Base-by-base conservation (phyloP, 2,113 vertebrate genomes). In the Sinocyclocheilus anophthalmus region DNA sequence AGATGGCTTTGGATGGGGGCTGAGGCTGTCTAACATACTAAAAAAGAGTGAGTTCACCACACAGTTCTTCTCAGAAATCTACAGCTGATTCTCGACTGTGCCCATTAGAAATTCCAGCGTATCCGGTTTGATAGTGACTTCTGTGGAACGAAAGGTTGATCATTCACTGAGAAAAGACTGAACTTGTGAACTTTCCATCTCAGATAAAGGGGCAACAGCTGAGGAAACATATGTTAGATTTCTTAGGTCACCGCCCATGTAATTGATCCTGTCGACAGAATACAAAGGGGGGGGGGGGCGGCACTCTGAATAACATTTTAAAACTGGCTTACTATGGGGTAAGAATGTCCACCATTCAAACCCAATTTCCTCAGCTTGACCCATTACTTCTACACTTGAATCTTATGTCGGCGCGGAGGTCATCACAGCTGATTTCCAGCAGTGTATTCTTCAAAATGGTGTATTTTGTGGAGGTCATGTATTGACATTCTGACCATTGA, bases 61-160 rank as follows among this genome's bases (percentile, higher is more conserved):
- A 90, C 98, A 99, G 91, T 97, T 97, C 94, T 99, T 99, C 98
- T n/a, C 98, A 99, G 91, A 99, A 99, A 96, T 95, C 91, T 99
- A 91, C 97, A 99, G n/a, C 50, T 96, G 96, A 87, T 99, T 99
- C 97, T 86, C 98, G 95, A 88, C 96, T 98, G 75, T 98, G 75
- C 94, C 95, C 95, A 99, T 93, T 88, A 98, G 91, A 90, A 99
- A 99, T 83, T 99, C 98, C 81, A 99, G 81, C 0, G 97, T 98
- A 85, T 99, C 98, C 92, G n/a, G n/a, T n/a, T n/a, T n/a, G n/a
- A n/a, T n/a, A n/a, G n/a, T n/a, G n/a, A n/a, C n/a, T n/a, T n/a
- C 98, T 99, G 69, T 42, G 87, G 57, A 18, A 90, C 85, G 91
- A 72, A 73, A 70, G 65, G 50, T 7, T 50, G 7, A 42, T 77